A percentile compares a stretch with the other conserved stretches of the same genome.
Evolutionary conservation across 2,888 invertebrate genomes (phyloP).

Genomic region (Aphidoletes aphidimyza): DNA sequence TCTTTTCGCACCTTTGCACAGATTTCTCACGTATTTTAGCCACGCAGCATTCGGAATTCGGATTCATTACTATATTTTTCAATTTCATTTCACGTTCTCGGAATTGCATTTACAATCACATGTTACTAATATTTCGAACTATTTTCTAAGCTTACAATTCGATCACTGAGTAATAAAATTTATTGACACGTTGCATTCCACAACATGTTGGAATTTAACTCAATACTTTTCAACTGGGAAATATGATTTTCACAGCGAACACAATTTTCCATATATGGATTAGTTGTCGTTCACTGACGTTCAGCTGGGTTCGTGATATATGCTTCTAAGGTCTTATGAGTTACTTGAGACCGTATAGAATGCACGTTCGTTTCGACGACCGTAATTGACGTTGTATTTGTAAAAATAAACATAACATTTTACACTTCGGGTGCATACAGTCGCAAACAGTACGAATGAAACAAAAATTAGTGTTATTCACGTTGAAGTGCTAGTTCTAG

Average conservation of each 20-base stretch:
- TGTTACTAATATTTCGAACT: not conserved
- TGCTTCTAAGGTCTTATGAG: too few species aligned
- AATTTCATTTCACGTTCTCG: not conserved
- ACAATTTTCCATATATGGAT: not conserved
- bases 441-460: not conserved
- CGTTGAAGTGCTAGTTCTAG: not conserved
- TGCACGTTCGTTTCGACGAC: conserved; percentile 15
- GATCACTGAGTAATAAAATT: not conserved
- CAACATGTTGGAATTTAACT: not conserved
- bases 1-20: too few species aligned
- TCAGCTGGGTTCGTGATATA: too few species aligned
- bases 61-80: not conserved
- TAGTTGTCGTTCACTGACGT: not conserved
- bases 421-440: not conserved
- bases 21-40: too few species aligned
- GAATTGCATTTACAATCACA: not conserved
- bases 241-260: not conserved
- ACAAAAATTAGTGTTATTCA: conserved; percentile 3
- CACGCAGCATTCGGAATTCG: not conserved
- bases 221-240: not conserved
- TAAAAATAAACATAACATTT: conserved; percentile 23
- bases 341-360: not conserved
- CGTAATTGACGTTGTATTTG: not conserved
- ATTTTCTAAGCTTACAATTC: not conserved
- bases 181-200: not conserved